Percentiles rank a stretch among this genome's conserved stretches.
Conservation (phyloP, 2,888 invertebrate species). For the Eilema sororculum region DNA sequence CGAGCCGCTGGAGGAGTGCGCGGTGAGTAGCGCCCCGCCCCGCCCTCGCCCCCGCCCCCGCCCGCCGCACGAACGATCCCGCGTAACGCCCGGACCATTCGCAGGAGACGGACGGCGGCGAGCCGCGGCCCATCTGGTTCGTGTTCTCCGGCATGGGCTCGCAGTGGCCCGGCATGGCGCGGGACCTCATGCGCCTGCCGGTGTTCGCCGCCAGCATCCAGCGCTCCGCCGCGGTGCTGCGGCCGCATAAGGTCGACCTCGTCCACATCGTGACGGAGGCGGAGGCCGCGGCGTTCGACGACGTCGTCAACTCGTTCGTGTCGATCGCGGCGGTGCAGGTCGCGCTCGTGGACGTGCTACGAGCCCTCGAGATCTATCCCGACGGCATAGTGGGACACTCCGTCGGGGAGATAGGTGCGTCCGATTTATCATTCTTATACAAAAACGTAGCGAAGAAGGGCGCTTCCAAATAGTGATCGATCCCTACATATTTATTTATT, state of each 20-base stretch:
- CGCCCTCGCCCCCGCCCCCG: too few relatives aligned
- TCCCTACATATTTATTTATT: too few relatives aligned
- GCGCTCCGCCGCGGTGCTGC: slow-evolving; percentile 91
- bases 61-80: too few relatives aligned
- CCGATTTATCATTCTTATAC: background rate
- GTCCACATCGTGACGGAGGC: slow-evolving; percentile 92
- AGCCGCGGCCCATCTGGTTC: slow-evolving; percentile 95
- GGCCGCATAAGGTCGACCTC: slow-evolving; percentile 94
- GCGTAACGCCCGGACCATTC: too few relatives aligned
- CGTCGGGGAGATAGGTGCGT: slow-evolving; percentile 92
- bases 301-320: slow-evolving; percentile 96
- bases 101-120: slow-evolving; percentile 72
- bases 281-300: slow-evolving; percentile 92
- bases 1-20: slow-evolving; percentile 53
- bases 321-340: slow-evolving; percentile 98
- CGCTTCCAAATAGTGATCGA: too few relatives aligned
- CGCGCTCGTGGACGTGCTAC: slow-evolving; percentile 96
- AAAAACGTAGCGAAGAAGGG: too few relatives aligned
- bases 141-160: slow-evolving; percentile 99
- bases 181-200: slow-evolving; percentile 93
- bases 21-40: slow-evolving; percentile 57
- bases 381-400: slow-evolving; percentile 99
- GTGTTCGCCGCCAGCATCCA: slow-evolving; percentile 93
- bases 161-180: slow-evolving; percentile 99
- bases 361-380: slow-evolving; percentile 91